Base-by-base conservation (phyloP, 2,888 invertebrate genomes). In the Harpalus rufipes region DNA sequence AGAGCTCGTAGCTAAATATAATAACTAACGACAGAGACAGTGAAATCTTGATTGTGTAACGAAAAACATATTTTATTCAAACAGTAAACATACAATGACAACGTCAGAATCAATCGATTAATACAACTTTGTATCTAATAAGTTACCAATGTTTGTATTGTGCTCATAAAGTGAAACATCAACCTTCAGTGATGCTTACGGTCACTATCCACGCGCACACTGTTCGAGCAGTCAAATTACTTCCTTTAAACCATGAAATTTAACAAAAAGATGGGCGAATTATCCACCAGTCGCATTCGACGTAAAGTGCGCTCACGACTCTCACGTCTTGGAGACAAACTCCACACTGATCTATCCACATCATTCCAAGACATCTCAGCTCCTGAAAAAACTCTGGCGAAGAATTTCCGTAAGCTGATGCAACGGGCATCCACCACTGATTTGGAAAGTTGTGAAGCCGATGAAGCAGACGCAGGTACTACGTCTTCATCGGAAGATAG, bases 281-380 rank as follows among this genome's bases (percentile, higher is more conserved):
- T 85, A 8, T 86, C 87, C 21, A 88, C 88, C 1, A 88, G 87
- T 44, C 86, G 86, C 4, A 39, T 88, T 4, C 86, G 87, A 3
- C 86, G 88, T 10, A 88, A 87, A 87, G 78, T 88, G 12, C 87
- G 87, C 0, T 84, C 84, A 8, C 84, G 84, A 14, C 32, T 84
- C n/a, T 78, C 78, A 10, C 78, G 76, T 32, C 51, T 84, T 8
- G 65, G 84, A 8, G 84, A 84, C 56, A 84, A 84, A 78, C 25
- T 84, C 18, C 65, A 78, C 6, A 79, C 72, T 10, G 86, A 86
- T 8, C 39, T 86, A 16, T 79, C 86, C 61, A 86, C 81, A n/a
- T 86, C 86, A 0, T 85, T 86, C 18, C 85, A 86, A 68, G 86
- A 86, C 32, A 61, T 86, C 14, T 81, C 86, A 7, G 18, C 32